Conservation (phyloP, 2,113 vertebrate genomes). For the Falco punctatus region DNA sequence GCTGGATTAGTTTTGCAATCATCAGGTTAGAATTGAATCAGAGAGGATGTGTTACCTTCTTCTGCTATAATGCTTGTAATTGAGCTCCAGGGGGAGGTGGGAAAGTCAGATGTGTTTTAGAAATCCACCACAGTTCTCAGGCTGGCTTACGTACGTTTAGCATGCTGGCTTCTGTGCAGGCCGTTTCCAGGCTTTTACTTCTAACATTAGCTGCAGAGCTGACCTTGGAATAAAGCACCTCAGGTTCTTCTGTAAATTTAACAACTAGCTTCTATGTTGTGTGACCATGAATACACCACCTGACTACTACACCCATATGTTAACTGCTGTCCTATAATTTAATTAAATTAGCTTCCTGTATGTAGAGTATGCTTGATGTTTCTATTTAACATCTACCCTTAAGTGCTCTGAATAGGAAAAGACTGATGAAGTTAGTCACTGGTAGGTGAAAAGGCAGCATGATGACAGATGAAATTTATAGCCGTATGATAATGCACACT, state of each 20-base stretch:
- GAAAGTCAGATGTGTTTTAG: neutral
- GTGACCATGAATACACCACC: neutral
- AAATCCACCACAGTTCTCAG: constrained; percentile 43
- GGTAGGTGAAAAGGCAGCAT: neutral
- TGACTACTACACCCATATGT: neutral
- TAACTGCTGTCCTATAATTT: neutral
- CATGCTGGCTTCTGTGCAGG: neutral
- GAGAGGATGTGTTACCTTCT: neutral
- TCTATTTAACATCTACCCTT: neutral
- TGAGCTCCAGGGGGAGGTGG: neutral
- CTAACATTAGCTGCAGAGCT: neutral
- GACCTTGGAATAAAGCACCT: neutral
- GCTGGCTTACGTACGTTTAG: neutral
- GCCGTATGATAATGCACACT: neutral
- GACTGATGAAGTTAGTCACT: neutral
- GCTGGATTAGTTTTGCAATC: constrained; percentile 21
- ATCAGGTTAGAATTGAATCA: constrained; percentile 32
- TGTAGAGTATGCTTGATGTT: neutral
- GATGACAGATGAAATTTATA: neutral
- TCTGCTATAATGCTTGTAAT: constrained; percentile 4
- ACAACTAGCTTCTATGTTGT: neutral
- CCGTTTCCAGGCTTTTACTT: neutral
- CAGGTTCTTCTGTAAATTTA: neutral
- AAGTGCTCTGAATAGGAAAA: neutral
- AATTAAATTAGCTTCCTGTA: neutral